These are phyloP conservation scores for Drosophila triauraria DNA, from an alignment of 1,140 invertebrate species.

Conservation along the genomic window DNA sequence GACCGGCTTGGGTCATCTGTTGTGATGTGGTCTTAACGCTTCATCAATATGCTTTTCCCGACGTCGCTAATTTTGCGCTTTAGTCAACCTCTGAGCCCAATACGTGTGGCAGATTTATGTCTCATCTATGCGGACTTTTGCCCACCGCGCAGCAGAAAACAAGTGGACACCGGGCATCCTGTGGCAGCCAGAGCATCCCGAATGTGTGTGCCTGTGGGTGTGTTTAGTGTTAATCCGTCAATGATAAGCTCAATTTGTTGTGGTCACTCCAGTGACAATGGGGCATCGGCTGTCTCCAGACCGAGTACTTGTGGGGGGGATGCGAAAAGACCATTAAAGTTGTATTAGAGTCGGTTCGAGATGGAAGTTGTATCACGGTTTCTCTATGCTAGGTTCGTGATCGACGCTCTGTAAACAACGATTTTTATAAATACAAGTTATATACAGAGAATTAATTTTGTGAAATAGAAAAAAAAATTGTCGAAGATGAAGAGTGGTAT, in stretches of 20 bases:
- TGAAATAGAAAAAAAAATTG: too few relatives aligned
- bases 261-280: constrained; percentile 79
- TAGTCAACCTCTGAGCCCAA: constrained; percentile 65
- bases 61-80: constrained; percentile 74
- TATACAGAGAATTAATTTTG: not conserved
- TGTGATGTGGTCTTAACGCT: constrained; percentile 76
- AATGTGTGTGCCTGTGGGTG: constrained; percentile 46
- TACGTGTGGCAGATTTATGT: constrained; percentile 81
- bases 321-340: constrained; percentile 66
- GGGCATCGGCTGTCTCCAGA: constrained; percentile 23
- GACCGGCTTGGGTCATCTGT: constrained; percentile 60
- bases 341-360: constrained; percentile 64
- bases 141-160: constrained; percentile 38
- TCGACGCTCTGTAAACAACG: not conserved
- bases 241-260: constrained; percentile 84
- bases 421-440: too few relatives aligned
- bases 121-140: constrained; percentile 36
- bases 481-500: too few relatives aligned
- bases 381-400: not conserved
- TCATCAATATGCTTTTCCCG: constrained; percentile 80
- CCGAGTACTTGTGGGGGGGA: constrained; percentile 46
- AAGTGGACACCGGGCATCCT: constrained; percentile 50
- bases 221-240: constrained; percentile 84
- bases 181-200: constrained; percentile 13
- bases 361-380: constrained; percentile 27